A percentile compares a stretch with the other conserved stretches of the same genome.
These are phyloP conservation scores for Aproaerema taeniolella DNA, from an alignment of 2,888 invertebrate species.

Conservation along the genomic window DNA sequence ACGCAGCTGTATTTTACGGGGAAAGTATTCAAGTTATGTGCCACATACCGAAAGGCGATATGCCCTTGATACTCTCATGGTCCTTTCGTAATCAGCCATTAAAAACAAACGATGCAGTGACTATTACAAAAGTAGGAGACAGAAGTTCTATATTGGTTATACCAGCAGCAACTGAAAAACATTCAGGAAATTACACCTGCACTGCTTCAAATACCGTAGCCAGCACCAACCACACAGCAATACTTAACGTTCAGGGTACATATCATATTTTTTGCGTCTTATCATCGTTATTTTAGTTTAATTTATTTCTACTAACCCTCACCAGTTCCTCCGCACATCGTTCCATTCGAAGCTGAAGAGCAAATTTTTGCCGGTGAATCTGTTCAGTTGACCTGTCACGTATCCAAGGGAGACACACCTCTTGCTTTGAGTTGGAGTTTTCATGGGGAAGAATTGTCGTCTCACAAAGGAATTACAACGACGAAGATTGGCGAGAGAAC, in stretches of 20 bases:
- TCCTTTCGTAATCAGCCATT: conserved; percentile 79
- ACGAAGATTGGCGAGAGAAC: conserved; percentile 80
- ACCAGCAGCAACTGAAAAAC: conserved; percentile 80
- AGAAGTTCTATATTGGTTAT: conserved; percentile 81
- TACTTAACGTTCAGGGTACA: conserved; percentile 82
- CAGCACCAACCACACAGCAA: conserved; percentile 78
- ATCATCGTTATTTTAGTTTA: conserved; percentile 31
- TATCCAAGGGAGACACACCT: conserved; percentile 83
- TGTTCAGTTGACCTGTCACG: conserved; percentile 79
- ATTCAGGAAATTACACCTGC: conserved; percentile 87
- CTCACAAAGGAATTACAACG: conserved; percentile 74
- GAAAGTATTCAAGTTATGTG: conserved; percentile 79
- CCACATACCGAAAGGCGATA: conserved; percentile 81
- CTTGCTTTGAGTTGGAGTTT: conserved; percentile 86
- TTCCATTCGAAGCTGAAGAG: conserved; percentile 79
- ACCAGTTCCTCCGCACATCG: conserved; percentile 80
- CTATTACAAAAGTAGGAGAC: conserved; percentile 76
- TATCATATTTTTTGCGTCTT: conserved; percentile 33
- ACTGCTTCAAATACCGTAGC: conserved; percentile 83
- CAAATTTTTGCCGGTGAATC: conserved; percentile 81
- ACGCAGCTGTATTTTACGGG: conserved; percentile 73
- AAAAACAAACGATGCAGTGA: conserved; percentile 56
- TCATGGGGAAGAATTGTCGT: conserved; percentile 77
- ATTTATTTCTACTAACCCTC: conserved; percentile 35
- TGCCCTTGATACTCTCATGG: conserved; percentile 84